A percentile compares a stretch with the other conserved stretches of the same genome.
Conservation (phyloP, 2,113 vertebrate genomes). For the Myiopsitta monachus region DNA sequence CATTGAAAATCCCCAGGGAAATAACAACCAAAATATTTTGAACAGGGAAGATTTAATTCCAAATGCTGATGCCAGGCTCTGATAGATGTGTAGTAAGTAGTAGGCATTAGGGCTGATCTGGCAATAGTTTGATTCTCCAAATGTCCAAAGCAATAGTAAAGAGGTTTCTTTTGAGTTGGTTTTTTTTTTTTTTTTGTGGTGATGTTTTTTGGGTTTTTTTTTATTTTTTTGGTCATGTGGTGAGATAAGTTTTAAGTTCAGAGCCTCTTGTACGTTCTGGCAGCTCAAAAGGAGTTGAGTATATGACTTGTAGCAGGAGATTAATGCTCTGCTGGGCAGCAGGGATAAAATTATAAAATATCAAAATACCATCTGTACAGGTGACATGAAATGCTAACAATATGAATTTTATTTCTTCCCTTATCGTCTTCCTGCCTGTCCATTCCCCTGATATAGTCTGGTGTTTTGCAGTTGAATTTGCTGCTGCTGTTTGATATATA, state of each 20-base stretch:
- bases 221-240: not conserved
- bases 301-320: not conserved
- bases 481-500: slow-evolving; percentile 15
- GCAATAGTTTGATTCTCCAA: not conserved
- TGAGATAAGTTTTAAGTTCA: not conserved
- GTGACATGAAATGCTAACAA: not conserved
- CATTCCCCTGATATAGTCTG: not conserved
- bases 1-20: not conserved
- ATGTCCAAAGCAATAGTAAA: not conserved
- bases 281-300: not conserved
- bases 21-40: not conserved
- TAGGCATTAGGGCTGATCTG: not conserved
- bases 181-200: not conserved
- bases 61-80: not conserved
- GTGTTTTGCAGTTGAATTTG: not conserved
- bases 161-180: accelerated
- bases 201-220: not conserved
- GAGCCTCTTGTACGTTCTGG: not conserved
- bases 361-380: not conserved
- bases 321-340: not conserved
- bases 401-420: slow-evolving; percentile 6
- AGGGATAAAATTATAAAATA: not conserved
- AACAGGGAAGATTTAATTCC: not conserved
- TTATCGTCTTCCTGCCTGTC: not conserved
- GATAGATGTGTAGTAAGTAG: not conserved